A percentile compares a stretch with the other conserved stretches of the same genome.
Evolutionary conservation across 2,888 invertebrate genomes (phyloP).

Genomic region (Boloria euphrosyne): DNA sequence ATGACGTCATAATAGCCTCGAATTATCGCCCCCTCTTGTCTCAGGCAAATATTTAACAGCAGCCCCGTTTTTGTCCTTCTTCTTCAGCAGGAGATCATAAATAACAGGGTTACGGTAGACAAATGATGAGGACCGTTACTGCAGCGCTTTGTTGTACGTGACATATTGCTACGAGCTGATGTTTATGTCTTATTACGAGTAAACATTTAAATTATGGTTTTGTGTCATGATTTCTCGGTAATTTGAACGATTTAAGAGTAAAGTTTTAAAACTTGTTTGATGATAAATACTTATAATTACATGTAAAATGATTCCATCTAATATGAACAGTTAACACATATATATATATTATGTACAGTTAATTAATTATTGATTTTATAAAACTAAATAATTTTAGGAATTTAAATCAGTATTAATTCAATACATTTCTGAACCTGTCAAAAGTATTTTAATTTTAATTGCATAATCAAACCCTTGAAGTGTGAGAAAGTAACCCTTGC

Average conservation of each 20-base stretch:
- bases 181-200: slow-evolving; percentile 80
- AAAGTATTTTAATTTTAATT: slow-evolving; percentile 40
- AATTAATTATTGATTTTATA: no score
- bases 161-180: slow-evolving; percentile 76
- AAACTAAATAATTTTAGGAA: no score
- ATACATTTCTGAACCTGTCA: slow-evolving; percentile 23
- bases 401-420: background rate
- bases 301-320: no score
- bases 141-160: slow-evolving; percentile 73
- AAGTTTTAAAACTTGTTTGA: background rate
- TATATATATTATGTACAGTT: no score
- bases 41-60: slow-evolving; percentile 82
- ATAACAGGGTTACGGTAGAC: slow-evolving; percentile 75
- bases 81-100: slow-evolving; percentile 77
- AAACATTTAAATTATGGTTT: slow-evolving; percentile 60
- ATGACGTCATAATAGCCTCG: slow-evolving; percentile 82
- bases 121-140: slow-evolving; percentile 79
- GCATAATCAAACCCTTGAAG: slow-evolving; percentile 58
- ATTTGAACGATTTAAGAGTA: background rate
- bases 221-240: slow-evolving; percentile 34
- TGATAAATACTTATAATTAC: slow-evolving; percentile 1
- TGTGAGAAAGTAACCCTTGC: slow-evolving; percentile 74
- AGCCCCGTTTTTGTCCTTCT: slow-evolving; percentile 75
- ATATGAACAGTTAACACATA: no score
- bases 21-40: slow-evolving; percentile 82